phyloP scores from a whole-genome alignment of 2,888 invertebrate species.

The Drosophila neutralis region DNA sequence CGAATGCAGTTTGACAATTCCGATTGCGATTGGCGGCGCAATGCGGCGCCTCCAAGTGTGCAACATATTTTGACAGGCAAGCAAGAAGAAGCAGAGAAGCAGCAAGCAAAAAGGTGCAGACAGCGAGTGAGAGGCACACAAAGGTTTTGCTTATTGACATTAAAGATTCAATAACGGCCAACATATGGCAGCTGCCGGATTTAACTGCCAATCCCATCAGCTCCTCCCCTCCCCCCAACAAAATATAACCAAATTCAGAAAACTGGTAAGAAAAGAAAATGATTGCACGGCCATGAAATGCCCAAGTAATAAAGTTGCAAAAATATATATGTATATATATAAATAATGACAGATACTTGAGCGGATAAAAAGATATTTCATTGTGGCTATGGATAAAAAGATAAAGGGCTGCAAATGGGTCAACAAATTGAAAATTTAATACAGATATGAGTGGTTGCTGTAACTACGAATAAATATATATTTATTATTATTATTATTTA shows the following conservation, averaged over 20 bases:
- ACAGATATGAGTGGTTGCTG: neutral
- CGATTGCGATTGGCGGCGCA: conserved; percentile 42
- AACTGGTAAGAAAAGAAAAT: neutral
- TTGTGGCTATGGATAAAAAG: neutral
- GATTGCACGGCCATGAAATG: neutral
- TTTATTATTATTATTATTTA: too few relatives aligned
- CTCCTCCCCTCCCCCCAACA: neutral
- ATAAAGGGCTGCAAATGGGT: neutral
- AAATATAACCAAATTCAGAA: conserved; percentile 6
- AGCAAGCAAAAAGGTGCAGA: neutral
- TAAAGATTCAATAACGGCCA: conserved; percentile 74
- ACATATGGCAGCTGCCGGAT: conserved; percentile 64
- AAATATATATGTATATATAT: neutral
- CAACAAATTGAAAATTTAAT: neutral
- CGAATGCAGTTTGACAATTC: conserved; percentile 54
- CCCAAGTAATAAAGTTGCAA: neutral
- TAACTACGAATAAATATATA: neutral
- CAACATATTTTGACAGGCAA: conserved; percentile 43
- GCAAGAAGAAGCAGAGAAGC: neutral
- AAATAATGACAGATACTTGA: neutral
- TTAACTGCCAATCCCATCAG: conserved; percentile 67
- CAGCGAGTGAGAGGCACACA: conserved; percentile 21
- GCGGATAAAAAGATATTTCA: neutral
- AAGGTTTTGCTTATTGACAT: conserved; percentile 68
- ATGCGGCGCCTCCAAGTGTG: conserved; percentile 54